Percentiles rank a stretch among this genome's conserved stretches.
Conservation (phyloP, 2,888 invertebrate species). For the Sclerodermus sp. region DNA sequence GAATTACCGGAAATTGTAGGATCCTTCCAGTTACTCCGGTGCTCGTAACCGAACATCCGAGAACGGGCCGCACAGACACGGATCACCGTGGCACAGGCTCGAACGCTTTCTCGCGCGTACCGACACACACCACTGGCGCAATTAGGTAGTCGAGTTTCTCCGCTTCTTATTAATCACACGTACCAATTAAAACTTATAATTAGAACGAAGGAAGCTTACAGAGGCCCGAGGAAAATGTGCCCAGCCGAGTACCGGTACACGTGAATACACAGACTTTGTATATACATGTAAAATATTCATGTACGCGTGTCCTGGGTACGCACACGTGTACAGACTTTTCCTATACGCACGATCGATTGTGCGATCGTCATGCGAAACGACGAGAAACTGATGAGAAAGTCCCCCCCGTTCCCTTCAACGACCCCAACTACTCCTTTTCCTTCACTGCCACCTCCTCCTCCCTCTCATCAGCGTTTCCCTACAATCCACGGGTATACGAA, state of each 20-base stretch:
- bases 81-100: not conserved
- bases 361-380: too few relatives aligned
- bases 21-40: not conserved
- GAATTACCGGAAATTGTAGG: slow-evolving; percentile 1
- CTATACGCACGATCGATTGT: slow-evolving; percentile 9
- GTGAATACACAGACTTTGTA: not conserved
- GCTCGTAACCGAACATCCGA: not conserved
- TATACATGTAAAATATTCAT: too few relatives aligned
- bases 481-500: not conserved
- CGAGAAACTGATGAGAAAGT: too few relatives aligned
- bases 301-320: not conserved
- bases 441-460: not conserved
- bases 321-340: not conserved
- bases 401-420: not conserved
- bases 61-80: not conserved
- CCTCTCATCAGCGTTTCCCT: not conserved
- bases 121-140: slow-evolving; percentile 4
- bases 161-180: slow-evolving; percentile 23
- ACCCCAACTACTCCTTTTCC: too few relatives aligned
- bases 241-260: slow-evolving; percentile 6
- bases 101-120: not conserved
- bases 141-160: slow-evolving; percentile 11
- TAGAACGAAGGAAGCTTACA: slow-evolving; percentile 22
- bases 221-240: slow-evolving; percentile 8
- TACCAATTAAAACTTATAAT: slow-evolving; percentile 28